Evolutionary conservation across 2,797 vertebrate species (phyloP).

Genomic region (Petrocephalus schoutedeni): DNA sequence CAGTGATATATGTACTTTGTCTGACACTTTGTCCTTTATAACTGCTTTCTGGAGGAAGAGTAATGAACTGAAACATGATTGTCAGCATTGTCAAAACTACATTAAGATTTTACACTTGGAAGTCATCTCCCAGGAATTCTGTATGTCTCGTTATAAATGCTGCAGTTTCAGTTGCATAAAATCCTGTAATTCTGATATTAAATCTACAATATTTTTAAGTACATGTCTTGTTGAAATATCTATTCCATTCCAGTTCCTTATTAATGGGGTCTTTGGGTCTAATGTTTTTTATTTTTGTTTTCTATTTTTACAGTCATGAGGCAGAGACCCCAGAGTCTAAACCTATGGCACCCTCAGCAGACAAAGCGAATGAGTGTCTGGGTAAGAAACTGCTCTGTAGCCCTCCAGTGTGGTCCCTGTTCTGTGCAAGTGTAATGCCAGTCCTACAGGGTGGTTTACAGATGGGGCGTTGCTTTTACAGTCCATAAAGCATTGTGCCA

Average conservation of each 20-base stretch:
- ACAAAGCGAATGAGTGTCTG: slow-evolving; percentile 55
- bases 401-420: background rate
- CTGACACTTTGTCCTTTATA: background rate
- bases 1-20: background rate
- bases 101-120: slow-evolving; percentile 16
- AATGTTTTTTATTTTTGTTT: background rate
- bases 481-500: too few relatives aligned
- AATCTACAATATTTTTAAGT: background rate
- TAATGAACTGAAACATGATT: slow-evolving; percentile 17
- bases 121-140: background rate
- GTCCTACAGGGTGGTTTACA: too few relatives aligned
- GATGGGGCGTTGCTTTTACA: too few relatives aligned
- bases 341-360: slow-evolving; percentile 37
- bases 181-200: background rate
- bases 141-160: background rate
- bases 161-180: background rate
- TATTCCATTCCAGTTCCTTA: background rate
- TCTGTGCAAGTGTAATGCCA: background rate
- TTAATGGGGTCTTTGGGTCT: background rate
- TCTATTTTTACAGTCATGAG: slow-evolving; percentile 60
- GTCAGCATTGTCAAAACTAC: slow-evolving; percentile 12
- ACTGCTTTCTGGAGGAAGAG: background rate
- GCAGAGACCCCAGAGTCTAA: slow-evolving; percentile 51
- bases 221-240: background rate
- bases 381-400: slow-evolving; percentile 31